A percentile compares a stretch with the other conserved stretches of the same genome.
phyloP scores from a whole-genome alignment of 2,888 invertebrate genomes.

The Cerastoderma edule region DNA sequence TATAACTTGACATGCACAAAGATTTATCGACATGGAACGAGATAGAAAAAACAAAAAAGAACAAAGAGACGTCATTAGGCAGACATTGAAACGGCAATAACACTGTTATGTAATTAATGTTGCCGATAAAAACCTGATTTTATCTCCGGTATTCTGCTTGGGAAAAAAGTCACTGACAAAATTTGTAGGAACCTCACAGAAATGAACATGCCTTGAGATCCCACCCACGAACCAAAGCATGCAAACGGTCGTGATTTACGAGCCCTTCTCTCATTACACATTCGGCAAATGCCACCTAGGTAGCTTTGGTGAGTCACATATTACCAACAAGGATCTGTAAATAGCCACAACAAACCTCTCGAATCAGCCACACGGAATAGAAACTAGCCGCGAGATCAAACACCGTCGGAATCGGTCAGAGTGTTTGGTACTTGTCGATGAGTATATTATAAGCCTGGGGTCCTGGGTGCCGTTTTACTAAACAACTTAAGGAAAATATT shows the following conservation, averaged over 20 bases:
- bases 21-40: no score
- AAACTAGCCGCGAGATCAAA: slow-evolving; percentile 18
- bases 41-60: background rate
- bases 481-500: no score
- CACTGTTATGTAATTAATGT: slow-evolving; percentile 3
- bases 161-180: background rate
- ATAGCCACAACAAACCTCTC: slow-evolving; percentile 22
- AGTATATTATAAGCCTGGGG: no score
- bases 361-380: slow-evolving; percentile 3
- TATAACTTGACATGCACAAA: no score
- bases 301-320: slow-evolving; percentile 21
- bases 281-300: slow-evolving; percentile 16
- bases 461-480: no score
- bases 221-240: slow-evolving; percentile 6
- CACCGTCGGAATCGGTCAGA: no score
- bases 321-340: background rate
- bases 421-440: no score
- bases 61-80: background rate
- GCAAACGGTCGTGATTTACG: slow-evolving; percentile 16
- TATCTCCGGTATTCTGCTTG: slow-evolving; percentile 1
- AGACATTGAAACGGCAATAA: background rate
- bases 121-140: background rate
- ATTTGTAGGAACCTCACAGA: background rate
- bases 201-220: background rate
- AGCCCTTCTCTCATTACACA: background rate